phyloP scores from a whole-genome alignment of 2,797 vertebrate genomes.

The Cuniculus paca region DNA sequence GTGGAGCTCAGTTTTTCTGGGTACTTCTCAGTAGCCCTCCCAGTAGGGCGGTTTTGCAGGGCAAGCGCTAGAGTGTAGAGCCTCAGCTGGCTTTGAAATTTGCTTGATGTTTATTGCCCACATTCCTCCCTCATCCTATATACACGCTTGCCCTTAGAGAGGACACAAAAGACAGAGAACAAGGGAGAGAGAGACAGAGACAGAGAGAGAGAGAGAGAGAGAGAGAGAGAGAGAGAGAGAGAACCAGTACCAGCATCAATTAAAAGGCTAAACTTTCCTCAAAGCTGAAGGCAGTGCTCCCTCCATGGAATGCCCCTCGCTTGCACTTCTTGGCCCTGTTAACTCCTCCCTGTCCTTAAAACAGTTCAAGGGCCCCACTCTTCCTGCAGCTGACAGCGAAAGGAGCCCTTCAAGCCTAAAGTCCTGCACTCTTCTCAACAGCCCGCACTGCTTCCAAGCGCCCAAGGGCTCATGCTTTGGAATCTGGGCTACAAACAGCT shows the following conservation, averaged over 20 bases:
- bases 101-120: background rate
- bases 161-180: background rate
- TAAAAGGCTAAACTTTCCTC: slow-evolving; percentile 51
- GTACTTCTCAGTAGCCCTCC: background rate
- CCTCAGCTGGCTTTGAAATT: background rate
- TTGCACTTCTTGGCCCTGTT: background rate
- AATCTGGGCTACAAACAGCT: background rate
- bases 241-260: background rate
- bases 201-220: background rate
- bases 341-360: background rate
- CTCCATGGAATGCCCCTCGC: background rate
- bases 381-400: background rate
- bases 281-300: background rate
- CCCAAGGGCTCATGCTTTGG: background rate
- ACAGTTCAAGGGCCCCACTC: background rate
- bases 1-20: background rate
- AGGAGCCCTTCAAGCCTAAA: background rate
- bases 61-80: accelerated
- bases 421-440: background rate
- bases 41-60: background rate
- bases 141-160: background rate
- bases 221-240: background rate
- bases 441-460: background rate
- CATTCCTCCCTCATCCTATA: background rate
- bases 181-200: background rate